Evolutionary conservation across 1,140 invertebrate genomes (phyloP), one percentile per base, ranked within the genome.

Genomic region (Sesamia nonagrioides): DNA sequence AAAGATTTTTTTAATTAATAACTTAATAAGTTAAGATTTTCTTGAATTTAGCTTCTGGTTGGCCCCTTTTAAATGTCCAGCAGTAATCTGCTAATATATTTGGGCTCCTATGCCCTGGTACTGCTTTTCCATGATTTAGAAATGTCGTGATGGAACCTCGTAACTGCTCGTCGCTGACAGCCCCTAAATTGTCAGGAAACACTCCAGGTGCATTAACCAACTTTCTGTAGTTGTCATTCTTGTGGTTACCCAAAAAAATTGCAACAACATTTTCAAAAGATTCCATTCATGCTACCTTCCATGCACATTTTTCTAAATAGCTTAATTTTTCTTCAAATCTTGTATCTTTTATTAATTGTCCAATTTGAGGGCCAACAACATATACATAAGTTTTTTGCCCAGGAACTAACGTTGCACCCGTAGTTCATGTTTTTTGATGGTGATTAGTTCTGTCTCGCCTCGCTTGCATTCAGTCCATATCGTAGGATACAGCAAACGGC

Each of bases 71-170:
- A 42, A 83, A 54, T 63, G 61, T 78, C 89, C 87, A 91, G 78
- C 85, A 89, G 82, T 88, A 91, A 56, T 91, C 86, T 68, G 80
- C 87, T 77, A 91, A 77, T 87, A 92, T 91, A 78, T 81, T 84
- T 45, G 42, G 42, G 42, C 42, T 45, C 42, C 42, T 45, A 13
- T 45, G 42, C 42, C 42, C 42, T 45, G 42, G 42, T 45, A 45
- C 42, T 9, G 42, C 42, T 45, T 45, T 45, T 45, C 42, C 42
- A 45, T 45, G 13, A n/a, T n/a, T 13, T 11, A 45, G 42, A 45
- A 45, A 45, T 45, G 8, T 45, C 42, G 8, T 45, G 42, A 13
- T 45, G 42, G 42, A 45, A 45, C 42, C 42, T 45, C 42, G 11
- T 9, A 2, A 7, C 42, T 45, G 42, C 42, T 45, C 42, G 42